These are phyloP conservation scores for Rosalia funebris DNA, from an alignment of 2,888 invertebrate genomes.

Conservation along the genomic window DNA sequence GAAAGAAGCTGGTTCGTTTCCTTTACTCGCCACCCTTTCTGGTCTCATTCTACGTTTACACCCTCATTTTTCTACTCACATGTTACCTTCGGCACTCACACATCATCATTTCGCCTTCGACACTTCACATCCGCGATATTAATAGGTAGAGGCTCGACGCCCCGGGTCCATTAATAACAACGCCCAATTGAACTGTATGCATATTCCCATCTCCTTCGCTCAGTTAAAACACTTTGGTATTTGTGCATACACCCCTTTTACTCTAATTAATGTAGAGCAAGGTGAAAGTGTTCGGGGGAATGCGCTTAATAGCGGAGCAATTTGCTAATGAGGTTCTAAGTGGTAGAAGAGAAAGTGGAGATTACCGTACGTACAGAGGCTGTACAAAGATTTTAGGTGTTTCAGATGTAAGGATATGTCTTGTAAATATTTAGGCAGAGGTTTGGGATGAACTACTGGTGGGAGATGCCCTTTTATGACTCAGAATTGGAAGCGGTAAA, in stretches of 20 bases:
- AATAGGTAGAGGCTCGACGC: background rate
- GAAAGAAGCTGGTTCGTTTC: background rate
- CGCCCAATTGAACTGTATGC: constrained; percentile 7
- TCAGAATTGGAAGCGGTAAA: no score
- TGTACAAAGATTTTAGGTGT: no score
- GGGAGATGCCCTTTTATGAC: no score
- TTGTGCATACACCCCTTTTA: constrained; percentile 21
- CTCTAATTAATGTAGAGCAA: constrained; percentile 18
- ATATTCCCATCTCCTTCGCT: constrained; percentile 11
- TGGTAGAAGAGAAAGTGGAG: constrained; percentile 5
- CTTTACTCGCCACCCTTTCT: background rate
- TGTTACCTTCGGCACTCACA: background rate
- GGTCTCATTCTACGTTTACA: background rate
- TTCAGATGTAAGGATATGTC: no score
- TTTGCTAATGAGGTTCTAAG: constrained; percentile 27
- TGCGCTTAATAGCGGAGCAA: constrained; percentile 22
- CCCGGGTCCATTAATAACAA: constrained; percentile 4
- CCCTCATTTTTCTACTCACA: background rate
- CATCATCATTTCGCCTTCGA: background rate
- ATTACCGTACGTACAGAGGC: background rate
- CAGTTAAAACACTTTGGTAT: constrained; percentile 9
- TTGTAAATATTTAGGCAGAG: no score
- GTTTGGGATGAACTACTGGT: no score
- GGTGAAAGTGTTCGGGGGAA: constrained; percentile 23
- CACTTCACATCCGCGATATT: background rate